These are phyloP conservation scores for Nannospalax galili DNA, from an alignment of 2,113 vertebrate genomes.

Conservation along the genomic window DNA sequence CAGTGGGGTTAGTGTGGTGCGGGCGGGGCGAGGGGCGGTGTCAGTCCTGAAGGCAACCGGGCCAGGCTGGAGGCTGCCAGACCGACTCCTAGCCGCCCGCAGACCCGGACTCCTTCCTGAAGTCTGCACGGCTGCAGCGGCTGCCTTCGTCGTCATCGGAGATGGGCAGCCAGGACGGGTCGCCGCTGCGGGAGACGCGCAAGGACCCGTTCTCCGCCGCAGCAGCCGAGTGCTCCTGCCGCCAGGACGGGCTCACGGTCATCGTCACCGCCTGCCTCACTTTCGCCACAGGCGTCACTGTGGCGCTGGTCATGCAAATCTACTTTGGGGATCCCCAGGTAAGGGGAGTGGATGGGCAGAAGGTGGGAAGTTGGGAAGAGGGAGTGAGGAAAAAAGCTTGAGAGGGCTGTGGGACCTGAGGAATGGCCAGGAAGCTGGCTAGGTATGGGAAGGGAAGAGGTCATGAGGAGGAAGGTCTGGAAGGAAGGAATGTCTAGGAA, in stretches of 20 bases:
- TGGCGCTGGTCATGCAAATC: conserved; percentile 98
- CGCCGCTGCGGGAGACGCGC: conserved; percentile 93
- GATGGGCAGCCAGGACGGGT: conserved; percentile 93
- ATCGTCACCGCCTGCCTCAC: conserved; percentile 98
- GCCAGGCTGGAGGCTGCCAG: not conserved
- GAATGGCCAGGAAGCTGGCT: not conserved
- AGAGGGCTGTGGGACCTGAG: not conserved
- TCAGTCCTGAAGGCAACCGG: not conserved
- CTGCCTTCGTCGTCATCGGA: conserved; percentile 96
- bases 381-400: not conserved
- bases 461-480: not conserved
- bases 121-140: conserved; percentile 95
- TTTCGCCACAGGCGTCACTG: conserved; percentile 95
- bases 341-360: not conserved
- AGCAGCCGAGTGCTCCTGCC: conserved; percentile 92
- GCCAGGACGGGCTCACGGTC: conserved; percentile 94
- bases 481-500: not conserved
- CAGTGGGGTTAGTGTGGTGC: not conserved
- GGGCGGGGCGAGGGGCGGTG: not conserved
- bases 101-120: conserved; percentile 97
- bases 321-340: conserved; percentile 99
- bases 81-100: conserved; percentile 48
- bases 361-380: conserved; percentile 79
- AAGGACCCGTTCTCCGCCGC: conserved; percentile 94
- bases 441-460: not conserved